Evolutionary conservation across 2,888 invertebrate genomes (phyloP), one percentile per base, ranked within the genome.

Genomic region (Caenorhabditis sinica): DNA sequence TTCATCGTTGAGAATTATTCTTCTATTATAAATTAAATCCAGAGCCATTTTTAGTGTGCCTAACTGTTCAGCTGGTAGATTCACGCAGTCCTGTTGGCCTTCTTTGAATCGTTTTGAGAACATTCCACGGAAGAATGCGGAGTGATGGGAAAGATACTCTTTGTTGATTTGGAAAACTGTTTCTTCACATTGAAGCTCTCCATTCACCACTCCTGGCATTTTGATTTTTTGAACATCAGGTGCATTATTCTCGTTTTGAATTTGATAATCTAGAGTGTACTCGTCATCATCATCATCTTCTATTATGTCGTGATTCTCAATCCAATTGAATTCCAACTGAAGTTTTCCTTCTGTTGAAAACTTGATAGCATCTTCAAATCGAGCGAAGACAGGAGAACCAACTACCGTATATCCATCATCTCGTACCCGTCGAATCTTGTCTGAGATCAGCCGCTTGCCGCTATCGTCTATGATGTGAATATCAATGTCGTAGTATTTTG

Each of bases 121-220:
- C n/a, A 79, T 40, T 5, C 71, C 79, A 11, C 45, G 33, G 56
- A 79, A 79, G 49, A 71, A 79, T 11, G 51, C 71, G 1, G 79
- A 79, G 58, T 72, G 71, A 20, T 79, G 79, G n/a, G 61, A 63
- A 11, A 79, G 79, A 49, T 45, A 79, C 43, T 79, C 76, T 43
- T 60, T 58, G 25, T 76, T 76, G 6, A 76, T 56, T 9, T 60
- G 28, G 11, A 68, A 9, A 3, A 68, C 13, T 15, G 36, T 58
- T 17, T 49, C 60, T 15, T 76, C 60, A 23, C 76, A 76, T 15
- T 33, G 23, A 30, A 76, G 33, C 23, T 58, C 49, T 30, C 68
- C 66, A 60, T 66, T 58, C 9, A 15, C 40, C 23, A 69, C 25
- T 8, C 69, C 69, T 9, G 69, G 69, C 69, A 69, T 69, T 56